A percentile compares a stretch with the other conserved stretches of the same genome.
These are phyloP conservation scores for Petromus typicus DNA, from an alignment of 2,113 vertebrate genomes.

Conservation along the genomic window DNA sequence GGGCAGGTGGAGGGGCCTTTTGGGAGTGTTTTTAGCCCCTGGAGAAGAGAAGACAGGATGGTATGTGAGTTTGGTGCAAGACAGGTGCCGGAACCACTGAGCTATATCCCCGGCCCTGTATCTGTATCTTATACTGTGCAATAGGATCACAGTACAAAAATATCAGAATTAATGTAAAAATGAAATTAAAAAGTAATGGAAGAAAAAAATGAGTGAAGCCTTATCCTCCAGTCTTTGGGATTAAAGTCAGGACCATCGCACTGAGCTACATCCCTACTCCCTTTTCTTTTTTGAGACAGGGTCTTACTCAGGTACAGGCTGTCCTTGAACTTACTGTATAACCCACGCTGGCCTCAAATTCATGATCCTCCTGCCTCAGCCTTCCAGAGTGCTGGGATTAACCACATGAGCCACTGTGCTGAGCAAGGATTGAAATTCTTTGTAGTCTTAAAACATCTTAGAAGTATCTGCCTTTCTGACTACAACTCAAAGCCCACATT, in stretches of 20 bases:
- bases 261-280: neutral
- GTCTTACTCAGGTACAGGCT: no score
- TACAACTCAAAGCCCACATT: neutral
- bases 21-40: neutral
- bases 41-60: neutral
- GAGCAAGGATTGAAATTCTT: neutral
- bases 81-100: no score
- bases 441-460: slow-evolving; percentile 2
- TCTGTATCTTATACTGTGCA: neutral
- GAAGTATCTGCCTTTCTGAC: neutral
- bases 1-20: neutral
- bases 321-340: no score
- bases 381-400: neutral
- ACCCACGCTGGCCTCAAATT: neutral
- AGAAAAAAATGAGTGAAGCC: neutral
- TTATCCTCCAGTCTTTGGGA: neutral
- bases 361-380: neutral
- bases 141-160: neutral
- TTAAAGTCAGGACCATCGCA: neutral
- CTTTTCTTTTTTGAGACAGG: neutral
- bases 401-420: neutral
- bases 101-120: no score
- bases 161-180: neutral
- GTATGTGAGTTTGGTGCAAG: neutral
- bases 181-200: neutral